phyloP scores from a whole-genome alignment of 2,113 vertebrate species.

The Neoarius graeffei region DNA sequence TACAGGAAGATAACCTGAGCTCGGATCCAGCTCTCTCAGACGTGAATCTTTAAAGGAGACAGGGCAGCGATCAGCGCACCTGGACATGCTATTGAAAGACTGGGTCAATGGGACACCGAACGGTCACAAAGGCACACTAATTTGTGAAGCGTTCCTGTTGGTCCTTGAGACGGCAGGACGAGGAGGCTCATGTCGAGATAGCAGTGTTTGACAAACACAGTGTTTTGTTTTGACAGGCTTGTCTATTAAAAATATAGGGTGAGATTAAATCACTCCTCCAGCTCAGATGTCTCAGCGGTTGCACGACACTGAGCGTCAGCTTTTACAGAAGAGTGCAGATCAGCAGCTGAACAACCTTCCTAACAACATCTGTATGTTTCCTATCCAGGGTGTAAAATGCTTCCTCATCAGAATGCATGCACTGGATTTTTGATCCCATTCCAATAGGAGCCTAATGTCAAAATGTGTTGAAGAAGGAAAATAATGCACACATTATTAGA shows the following conservation, averaged over 20 bases:
- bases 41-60: constrained; percentile 48
- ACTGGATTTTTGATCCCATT: not conserved
- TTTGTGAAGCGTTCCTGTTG: constrained; percentile 46
- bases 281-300: constrained; percentile 12
- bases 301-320: not conserved
- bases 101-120: constrained; percentile 40
- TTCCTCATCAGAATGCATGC: not conserved
- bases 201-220: constrained; percentile 29
- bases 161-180: not conserved
- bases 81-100: constrained; percentile 47
- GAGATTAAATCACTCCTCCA: constrained; percentile 38
- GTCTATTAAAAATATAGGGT: constrained; percentile 34
- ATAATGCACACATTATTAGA: not conserved
- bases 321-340: not conserved
- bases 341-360: not conserved
- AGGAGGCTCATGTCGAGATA: constrained; percentile 20
- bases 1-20: constrained; percentile 73
- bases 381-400: not conserved
- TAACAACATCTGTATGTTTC: not conserved
- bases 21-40: constrained; percentile 39
- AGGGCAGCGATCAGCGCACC: constrained; percentile 44
- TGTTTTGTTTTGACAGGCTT: constrained; percentile 47
- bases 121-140: constrained; percentile 26
- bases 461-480: not conserved
- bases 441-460: not conserved